Evolutionary conservation across 1,140 invertebrate species (phyloP).

Genomic region (Sitophilus oryzae): DNA sequence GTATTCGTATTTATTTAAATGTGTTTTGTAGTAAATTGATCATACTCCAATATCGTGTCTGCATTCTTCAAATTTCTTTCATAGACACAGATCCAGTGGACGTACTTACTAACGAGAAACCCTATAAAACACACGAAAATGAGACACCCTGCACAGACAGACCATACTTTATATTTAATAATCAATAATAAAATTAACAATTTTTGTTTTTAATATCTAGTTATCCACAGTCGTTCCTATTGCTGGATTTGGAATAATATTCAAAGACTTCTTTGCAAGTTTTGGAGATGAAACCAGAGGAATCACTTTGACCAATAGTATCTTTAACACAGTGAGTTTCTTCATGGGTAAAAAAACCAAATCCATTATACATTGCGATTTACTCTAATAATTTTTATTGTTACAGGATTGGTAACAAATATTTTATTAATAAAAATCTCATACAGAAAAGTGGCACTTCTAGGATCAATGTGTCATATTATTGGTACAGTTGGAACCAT

Average conservation of each 20-base stretch:
- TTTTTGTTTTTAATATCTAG: too few relatives aligned
- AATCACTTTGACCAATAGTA: conserved; percentile 52
- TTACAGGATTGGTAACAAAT: conserved; percentile 12
- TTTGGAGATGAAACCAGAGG: conserved; percentile 55
- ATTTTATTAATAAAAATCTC: conserved; percentile 8
- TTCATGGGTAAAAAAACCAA: conserved; percentile 46
- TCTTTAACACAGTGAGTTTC: conserved; percentile 55
- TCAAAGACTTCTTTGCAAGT: conserved; percentile 55
- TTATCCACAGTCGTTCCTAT: conserved; percentile 51
- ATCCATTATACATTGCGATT: background rate
- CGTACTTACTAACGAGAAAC: too few relatives aligned
- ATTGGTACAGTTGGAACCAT: conserved; percentile 5
- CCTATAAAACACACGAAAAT: too few relatives aligned
- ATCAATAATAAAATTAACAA: too few relatives aligned
- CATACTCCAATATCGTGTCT: too few relatives aligned
- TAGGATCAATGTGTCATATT: conserved; percentile 5
- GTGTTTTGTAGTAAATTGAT: too few relatives aligned
- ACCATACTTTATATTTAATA: too few relatives aligned
- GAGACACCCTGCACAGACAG: too few relatives aligned
- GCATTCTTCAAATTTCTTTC: too few relatives aligned
- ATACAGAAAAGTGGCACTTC: conserved; percentile 12
- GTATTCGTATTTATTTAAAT: too few relatives aligned
- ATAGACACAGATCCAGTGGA: too few relatives aligned
- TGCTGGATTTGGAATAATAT: conserved; percentile 60
- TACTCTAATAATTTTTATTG: background rate